Evolutionary conservation across 2,113 vertebrate species (phyloP).

Genomic region (Fulica atra): DNA sequence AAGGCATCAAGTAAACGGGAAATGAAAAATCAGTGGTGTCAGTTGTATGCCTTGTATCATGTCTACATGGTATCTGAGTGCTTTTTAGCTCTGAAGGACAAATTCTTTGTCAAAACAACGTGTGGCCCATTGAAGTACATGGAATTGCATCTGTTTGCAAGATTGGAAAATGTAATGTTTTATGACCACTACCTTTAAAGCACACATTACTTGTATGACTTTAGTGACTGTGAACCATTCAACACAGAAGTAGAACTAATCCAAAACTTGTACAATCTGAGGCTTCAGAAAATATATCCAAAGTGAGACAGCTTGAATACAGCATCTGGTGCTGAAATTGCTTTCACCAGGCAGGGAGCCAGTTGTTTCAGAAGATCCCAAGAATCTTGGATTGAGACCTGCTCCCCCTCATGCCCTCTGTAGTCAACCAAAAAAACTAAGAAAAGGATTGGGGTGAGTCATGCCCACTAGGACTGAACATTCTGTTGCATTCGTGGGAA

Average conservation of each 20-base stretch:
- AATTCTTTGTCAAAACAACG: not conserved
- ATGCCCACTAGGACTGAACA: not conserved
- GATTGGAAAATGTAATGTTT: not conserved
- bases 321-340: not conserved
- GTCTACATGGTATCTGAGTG: accelerated
- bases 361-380: not conserved
- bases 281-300: not conserved
- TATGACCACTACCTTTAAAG: not conserved
- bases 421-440: not conserved
- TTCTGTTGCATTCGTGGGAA: too few relatives aligned
- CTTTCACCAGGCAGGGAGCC: not conserved
- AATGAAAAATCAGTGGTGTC: not conserved
- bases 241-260: not conserved
- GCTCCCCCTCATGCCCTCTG: accelerated
- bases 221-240: not conserved
- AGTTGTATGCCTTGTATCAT: not conserved
- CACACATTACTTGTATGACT: not conserved
- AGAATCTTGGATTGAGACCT: not conserved
- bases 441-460: not conserved
- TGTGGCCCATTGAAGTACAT: not conserved
- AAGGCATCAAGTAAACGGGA: not conserved
- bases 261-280: not conserved
- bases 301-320: not conserved
- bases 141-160: not conserved
- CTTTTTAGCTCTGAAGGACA: not conserved